Conservation (phyloP, 2,888 invertebrate species). For the Erebia ligea region DNA sequence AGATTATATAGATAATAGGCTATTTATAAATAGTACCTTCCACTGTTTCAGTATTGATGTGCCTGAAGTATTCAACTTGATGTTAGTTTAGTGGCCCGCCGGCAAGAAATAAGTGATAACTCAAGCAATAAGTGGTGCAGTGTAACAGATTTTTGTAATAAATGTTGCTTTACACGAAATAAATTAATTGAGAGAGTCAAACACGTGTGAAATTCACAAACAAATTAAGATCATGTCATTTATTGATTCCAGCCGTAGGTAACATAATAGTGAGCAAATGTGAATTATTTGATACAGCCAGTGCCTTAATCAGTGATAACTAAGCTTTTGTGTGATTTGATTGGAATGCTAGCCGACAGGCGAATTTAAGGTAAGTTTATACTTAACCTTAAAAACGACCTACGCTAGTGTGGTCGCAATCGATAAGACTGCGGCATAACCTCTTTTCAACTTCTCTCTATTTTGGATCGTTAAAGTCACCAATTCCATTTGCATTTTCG, state of each 20-base stretch:
- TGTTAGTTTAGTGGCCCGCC: neutral
- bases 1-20: too few relatives aligned
- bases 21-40: neutral
- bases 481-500: too few relatives aligned
- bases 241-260: neutral
- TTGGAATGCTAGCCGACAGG: neutral
- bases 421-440: conserved; percentile 8
- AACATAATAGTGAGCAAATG: neutral
- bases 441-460: neutral
- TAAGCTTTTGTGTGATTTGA: neutral
- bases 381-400: neutral
- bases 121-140: neutral
- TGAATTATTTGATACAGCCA: neutral
- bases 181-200: neutral
- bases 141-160: neutral
- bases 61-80: neutral
- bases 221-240: neutral
- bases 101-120: neutral
- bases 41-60: neutral
- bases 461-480: neutral
- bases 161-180: neutral
- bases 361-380: conserved; percentile 2
- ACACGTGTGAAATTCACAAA: neutral
- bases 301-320: conserved; percentile 8
- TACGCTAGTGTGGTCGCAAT: neutral